Evolutionary conservation across 1,140 invertebrate genomes (phyloP).

Genomic region (Proales similis): DNA sequence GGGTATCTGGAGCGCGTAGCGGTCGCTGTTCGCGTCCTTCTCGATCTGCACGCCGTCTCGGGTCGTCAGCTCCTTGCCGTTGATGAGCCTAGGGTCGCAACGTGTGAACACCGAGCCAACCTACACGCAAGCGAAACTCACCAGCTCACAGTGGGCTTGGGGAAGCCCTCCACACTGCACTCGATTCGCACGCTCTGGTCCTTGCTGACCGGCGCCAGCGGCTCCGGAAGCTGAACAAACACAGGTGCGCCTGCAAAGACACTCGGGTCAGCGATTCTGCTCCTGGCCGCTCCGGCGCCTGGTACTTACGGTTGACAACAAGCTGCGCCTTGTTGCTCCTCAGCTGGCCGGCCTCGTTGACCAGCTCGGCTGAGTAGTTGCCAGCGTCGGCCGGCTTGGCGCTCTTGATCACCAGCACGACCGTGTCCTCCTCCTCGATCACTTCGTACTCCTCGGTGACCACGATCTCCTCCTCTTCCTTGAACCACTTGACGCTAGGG

Average conservation of each 20-base stretch:
- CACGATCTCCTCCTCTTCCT: constrained; percentile 42
- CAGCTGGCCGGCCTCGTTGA: neutral
- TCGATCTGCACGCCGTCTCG: constrained; percentile 13
- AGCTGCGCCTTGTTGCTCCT: neutral
- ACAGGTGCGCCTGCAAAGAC: neutral
- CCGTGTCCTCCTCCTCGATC: constrained; percentile 43
- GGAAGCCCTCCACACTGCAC: constrained; percentile 82
- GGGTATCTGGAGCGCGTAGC: neutral
- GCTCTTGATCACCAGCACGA: constrained; percentile 46
- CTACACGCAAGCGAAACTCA: constrained; percentile 45
- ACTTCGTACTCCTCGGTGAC: constrained; percentile 43
- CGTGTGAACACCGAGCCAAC: too few species aligned
- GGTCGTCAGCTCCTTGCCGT: neutral
- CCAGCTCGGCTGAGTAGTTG: constrained; percentile 42
- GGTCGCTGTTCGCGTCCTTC: neutral
- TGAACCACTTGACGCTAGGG: neutral
- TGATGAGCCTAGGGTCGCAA: neutral
- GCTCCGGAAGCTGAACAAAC: neutral
- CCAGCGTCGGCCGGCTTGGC: constrained; percentile 46
- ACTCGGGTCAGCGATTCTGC: too few species aligned
- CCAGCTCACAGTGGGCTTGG: constrained; percentile 76
- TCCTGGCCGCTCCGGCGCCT: too few species aligned
- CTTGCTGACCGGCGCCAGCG: neutral
- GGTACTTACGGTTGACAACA: neutral
- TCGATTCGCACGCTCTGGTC: constrained; percentile 58